These are phyloP conservation scores for Catharus minimus DNA, from an alignment of 2,113 vertebrate species.

Conservation along the genomic window DNA sequence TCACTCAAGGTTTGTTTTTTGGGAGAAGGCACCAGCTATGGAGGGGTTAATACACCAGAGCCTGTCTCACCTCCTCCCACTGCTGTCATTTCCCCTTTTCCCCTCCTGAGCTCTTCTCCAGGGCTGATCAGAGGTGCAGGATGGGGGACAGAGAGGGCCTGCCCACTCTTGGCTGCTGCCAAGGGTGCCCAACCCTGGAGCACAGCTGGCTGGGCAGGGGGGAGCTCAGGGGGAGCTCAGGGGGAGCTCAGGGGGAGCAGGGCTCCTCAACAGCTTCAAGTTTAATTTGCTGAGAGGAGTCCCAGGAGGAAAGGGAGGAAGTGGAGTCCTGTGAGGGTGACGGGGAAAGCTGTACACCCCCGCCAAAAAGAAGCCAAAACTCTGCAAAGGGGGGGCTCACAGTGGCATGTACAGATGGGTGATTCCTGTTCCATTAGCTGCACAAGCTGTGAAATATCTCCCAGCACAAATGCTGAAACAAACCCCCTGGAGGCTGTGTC, in stretches of 20 bases:
- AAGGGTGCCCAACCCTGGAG: rapidly evolving
- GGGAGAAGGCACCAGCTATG: not conserved
- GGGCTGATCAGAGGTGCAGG: not conserved
- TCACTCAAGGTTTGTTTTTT: not conserved
- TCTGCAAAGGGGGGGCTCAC: not conserved
- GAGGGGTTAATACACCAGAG: not conserved
- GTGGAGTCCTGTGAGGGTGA: not conserved
- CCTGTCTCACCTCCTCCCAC: not conserved
- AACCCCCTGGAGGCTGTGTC: not conserved
- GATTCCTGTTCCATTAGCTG: not conserved
- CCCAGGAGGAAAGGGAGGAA: not conserved
- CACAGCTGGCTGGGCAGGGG: not conserved
- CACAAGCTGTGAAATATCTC: not conserved
- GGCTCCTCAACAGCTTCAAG: not conserved
- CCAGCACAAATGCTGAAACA: not conserved
- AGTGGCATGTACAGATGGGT: not conserved
- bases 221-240: not conserved
- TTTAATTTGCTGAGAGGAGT: not conserved
- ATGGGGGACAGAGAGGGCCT: not conserved
- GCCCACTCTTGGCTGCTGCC: not conserved
- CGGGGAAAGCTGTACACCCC: rapidly evolving
- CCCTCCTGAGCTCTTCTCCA: not conserved
- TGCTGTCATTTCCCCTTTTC: not conserved
- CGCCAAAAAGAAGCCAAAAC: not conserved
- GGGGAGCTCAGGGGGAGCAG: not conserved